Base-by-base conservation (phyloP, 2,113 vertebrate genomes). In the Cyanoderma ruficeps region DNA sequence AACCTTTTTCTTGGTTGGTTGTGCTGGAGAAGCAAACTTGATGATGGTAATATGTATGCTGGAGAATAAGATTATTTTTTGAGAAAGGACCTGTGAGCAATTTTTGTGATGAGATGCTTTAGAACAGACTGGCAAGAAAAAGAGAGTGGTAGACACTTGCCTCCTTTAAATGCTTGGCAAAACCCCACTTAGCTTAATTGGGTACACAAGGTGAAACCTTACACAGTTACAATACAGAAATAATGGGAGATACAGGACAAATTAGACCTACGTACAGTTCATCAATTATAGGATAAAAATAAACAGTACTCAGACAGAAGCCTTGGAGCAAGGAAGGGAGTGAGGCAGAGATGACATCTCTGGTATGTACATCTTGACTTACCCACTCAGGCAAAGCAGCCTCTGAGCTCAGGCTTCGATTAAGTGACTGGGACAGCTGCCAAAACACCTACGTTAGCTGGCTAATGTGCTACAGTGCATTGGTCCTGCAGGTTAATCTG, bases 241-340 rank as follows among this genome's bases (percentile, higher is more conserved):
- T 83, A 93, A 74, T 52, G 69, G 85, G 90, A 93, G 83, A 92
- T 83, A 68, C 44, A 65, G 93, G 89, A 80, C 31, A 33, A 56
- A 86, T 94, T 87, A 93, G 95, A 96, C 83, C 84, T 79, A 35
- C 65, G 13, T 65, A 83, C 94, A 94, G 47, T 96, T 83, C 74
- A 71, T 97, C 96, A 97, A 8, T 15, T 92, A 83, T 75, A 95
- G 89, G 91, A 90, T 97, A 95, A 89, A 97, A 97, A 96, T 97
- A 93, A 97, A 91, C 76, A 96, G 25, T 52, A 39, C 35, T 92
- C 74, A 90, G 96, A 93, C 28, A 70, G 87, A 94, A 96, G 96
- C 83, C 96, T 97, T 96, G 0, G 13, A 97, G 96, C 71, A 19
- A 83, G 77, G 94, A 97, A 91, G 68, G 83, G 90, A 91, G 76